Evolutionary conservation across 2,888 invertebrate species (phyloP), one percentile per base, ranked within the genome.

Genomic region (Noctuana brunneofusca): DNA sequence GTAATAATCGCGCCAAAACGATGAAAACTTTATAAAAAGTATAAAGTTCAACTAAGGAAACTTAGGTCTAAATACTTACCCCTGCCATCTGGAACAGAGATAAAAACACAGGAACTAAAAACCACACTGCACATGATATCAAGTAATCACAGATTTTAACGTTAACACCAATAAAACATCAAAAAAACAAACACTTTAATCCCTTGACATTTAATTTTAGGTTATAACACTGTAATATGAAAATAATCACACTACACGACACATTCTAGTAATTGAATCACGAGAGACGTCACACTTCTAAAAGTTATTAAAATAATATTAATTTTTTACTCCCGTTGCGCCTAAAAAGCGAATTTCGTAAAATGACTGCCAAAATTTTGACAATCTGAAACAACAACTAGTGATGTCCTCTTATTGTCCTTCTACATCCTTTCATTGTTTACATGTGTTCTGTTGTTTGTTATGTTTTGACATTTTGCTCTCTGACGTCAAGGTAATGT

Each of bases 351-450:
- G 46, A 54, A 18, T 35, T 60, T 18, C 5, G 11, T 54, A 48
- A 43, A 9, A 14, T 22, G 20, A 32, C 43, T 53, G 30, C 41
- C 53, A 14, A 64, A 64, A 65, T 69, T 68, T 72, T 74, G 70
- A 71, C 71, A 71, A 67, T 56, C 68, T 64, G 68, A 66, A 71
- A 71, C 65, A 71, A 71, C 72, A 74, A 71, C 71, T 71, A 72
- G 71, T 69, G 70, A 71, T 56, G 70, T 65, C 35, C 35, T 30
- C n/a, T n/a, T n/a, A n/a, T n/a, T n/a, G n/a, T n/a, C n/a, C n/a
- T n/a, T n/a, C n/a, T n/a, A n/a, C n/a, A n/a, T n/a, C n/a, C n/a
- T n/a, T n/a, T n/a, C n/a, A n/a, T n/a, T n/a, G n/a, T n/a, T n/a
- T n/a, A n/a, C n/a, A n/a, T n/a, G n/a, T n/a, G n/a, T n/a, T n/a